These are phyloP conservation scores for Imbricaverruca yamaguchii DNA, from an alignment of 2,888 invertebrate species.

Conservation along the genomic window DNA sequence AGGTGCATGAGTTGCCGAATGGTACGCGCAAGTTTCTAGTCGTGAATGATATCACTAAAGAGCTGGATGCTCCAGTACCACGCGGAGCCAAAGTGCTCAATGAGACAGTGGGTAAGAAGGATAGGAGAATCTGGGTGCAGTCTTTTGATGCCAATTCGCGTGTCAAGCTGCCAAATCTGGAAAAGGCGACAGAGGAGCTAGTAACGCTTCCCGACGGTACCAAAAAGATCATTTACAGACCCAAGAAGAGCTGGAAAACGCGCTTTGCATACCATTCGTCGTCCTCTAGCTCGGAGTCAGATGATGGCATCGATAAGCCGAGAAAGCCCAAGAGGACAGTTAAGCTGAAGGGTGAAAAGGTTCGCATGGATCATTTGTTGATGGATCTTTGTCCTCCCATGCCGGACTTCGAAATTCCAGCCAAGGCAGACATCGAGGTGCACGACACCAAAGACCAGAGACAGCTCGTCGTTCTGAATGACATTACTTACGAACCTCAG, in stretches of 20 bases:
- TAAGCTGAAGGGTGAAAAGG: not conserved
- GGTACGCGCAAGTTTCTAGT: not conserved
- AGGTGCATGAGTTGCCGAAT: not conserved
- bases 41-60: not conserved
- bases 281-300: not conserved
- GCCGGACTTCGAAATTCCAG: not conserved
- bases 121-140: not conserved
- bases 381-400: slow-evolving; percentile 1
- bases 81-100: not conserved
- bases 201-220: not conserved
- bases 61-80: not conserved
- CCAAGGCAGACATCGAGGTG: not conserved
- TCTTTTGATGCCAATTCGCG: not conserved
- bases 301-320: not conserved
- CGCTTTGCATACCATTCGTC: slow-evolving; percentile 5
- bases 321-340: not conserved
- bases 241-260: not conserved
- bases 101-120: not conserved
- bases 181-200: not conserved
- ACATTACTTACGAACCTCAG: not conserved
- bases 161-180: not conserved
- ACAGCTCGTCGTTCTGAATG: not conserved
- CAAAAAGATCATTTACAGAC: not conserved
- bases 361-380: not conserved
- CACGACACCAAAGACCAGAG: not conserved